Conservation (phyloP, 2,113 vertebrate genomes). For the Sterna hirundo region DNA sequence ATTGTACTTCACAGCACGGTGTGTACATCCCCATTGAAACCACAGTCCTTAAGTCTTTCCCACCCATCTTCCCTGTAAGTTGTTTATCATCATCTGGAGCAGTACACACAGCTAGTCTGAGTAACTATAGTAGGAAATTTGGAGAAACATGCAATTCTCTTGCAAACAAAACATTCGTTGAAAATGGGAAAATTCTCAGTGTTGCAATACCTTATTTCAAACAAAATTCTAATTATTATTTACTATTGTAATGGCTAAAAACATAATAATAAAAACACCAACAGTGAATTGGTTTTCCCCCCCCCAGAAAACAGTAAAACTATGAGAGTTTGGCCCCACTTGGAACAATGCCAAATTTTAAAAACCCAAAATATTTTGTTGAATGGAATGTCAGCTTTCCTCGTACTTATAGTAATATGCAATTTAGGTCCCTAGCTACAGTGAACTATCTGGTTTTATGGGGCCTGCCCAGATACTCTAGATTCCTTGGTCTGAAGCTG, state of each 20-base stretch:
- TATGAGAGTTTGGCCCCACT: neutral
- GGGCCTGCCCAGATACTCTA: neutral
- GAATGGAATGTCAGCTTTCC: neutral
- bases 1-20: neutral
- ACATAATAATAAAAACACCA: neutral
- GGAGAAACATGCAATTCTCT: neutral
- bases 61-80: neutral
- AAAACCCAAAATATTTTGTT: neutral
- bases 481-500: constrained; percentile 23
- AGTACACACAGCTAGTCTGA: neutral
- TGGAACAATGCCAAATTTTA: neutral
- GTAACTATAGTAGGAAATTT: neutral
- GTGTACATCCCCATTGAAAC: neutral
- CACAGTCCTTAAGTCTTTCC: neutral
- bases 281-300: neutral
- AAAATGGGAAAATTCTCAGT: neutral
- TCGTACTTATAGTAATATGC: neutral
- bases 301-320: neutral
- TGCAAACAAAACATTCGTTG: neutral
- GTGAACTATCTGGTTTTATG: constrained; percentile 25
- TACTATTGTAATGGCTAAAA: neutral
- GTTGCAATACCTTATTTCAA: neutral
- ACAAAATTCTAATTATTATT: neutral
- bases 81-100: neutral
- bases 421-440: neutral